These are phyloP conservation scores for Candoia aspera DNA, from an alignment of 2,113 vertebrate genomes.

Conservation along the genomic window DNA sequence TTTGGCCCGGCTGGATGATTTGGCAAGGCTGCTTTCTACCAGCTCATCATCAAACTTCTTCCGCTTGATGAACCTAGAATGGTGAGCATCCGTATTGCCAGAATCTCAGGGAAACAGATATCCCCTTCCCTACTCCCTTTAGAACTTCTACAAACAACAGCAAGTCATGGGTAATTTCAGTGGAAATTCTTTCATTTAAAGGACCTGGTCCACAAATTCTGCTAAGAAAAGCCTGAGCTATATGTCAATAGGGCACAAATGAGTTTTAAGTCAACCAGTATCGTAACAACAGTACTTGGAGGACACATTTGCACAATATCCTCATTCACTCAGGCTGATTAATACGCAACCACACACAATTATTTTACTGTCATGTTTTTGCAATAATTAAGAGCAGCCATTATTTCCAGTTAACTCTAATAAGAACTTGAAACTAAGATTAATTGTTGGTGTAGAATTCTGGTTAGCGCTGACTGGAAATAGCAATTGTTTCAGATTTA, in stretches of 20 bases:
- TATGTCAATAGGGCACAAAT: not conserved
- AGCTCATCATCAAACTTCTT: slow-evolving; percentile 97
- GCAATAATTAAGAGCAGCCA: not conserved
- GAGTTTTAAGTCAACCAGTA: not conserved
- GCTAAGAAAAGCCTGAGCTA: not conserved
- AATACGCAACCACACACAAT: not conserved
- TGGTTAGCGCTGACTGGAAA: not conserved
- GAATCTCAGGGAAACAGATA: not conserved
- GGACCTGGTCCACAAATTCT: not conserved
- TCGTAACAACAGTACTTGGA: not conserved
- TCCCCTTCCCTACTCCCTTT: not conserved
- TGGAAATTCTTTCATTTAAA: not conserved
- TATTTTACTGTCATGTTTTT: not conserved
- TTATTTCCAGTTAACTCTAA: not conserved
- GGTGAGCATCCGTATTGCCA: not conserved
- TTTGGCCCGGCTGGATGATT: slow-evolving; percentile 90
- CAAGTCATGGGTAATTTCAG: not conserved
- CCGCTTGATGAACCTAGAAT: slow-evolving; percentile 91
- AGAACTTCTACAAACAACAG: not conserved
- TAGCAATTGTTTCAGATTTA: not conserved
- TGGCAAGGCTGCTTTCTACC: slow-evolving; percentile 95
- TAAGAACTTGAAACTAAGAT: not conserved
- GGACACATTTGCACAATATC: not conserved
- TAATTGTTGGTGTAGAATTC: not conserved
- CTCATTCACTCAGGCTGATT: not conserved